Evolutionary conservation across 2,113 vertebrate species (phyloP).

Genomic region (Nesoenas mayeri): DNA sequence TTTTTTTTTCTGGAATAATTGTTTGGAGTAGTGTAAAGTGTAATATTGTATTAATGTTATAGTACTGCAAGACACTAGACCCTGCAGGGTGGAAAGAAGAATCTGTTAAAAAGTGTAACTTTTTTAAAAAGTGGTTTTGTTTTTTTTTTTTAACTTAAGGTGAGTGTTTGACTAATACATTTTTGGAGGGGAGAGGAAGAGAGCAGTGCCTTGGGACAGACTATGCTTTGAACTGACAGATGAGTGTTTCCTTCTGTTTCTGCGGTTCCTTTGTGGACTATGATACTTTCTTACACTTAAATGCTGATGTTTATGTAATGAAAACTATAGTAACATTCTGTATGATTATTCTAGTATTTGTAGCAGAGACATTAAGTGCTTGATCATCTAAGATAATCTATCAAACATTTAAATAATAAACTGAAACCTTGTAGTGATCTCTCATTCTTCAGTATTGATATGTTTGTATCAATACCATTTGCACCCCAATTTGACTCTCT

Average conservation of each 20-base stretch:
- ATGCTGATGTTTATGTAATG: background rate
- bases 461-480: background rate
- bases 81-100: background rate
- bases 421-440: background rate
- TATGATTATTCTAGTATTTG: background rate
- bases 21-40: background rate
- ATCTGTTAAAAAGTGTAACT: background rate
- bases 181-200: background rate
- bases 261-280: background rate
- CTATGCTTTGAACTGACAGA: background rate
- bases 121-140: too few relatives aligned
- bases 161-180: background rate
- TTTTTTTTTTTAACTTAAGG: background rate
- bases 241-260: background rate
- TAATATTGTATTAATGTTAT: background rate
- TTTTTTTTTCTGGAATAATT: background rate
- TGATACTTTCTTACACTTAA: background rate
- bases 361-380: background rate
- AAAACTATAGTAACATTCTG: background rate
- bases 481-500: background rate
- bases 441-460: background rate
- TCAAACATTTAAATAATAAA: background rate
- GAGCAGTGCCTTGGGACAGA: background rate
- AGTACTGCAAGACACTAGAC: background rate
- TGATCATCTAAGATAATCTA: background rate